These are phyloP conservation scores for Tubulanus polymorphus DNA, from an alignment of 2,888 invertebrate genomes.

Conservation along the genomic window DNA sequence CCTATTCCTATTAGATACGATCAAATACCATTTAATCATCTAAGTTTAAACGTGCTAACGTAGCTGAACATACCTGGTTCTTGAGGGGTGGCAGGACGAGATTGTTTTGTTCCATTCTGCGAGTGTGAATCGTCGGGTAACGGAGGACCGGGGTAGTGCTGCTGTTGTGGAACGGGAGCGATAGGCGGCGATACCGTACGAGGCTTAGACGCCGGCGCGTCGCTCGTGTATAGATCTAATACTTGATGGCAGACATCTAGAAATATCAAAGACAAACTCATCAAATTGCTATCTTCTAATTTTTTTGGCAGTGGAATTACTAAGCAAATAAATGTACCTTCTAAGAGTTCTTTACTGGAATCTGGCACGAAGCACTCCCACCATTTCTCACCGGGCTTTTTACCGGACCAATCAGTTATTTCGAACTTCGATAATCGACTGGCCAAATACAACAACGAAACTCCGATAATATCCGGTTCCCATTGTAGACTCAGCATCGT, in stretches of 20 bases:
- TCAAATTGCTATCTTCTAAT: too few relatives aligned
- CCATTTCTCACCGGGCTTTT: conserved; percentile 73
- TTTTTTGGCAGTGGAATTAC: neutral
- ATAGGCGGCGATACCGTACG: conserved; percentile 27
- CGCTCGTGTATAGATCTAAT: conserved; percentile 77
- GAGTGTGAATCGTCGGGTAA: too few relatives aligned
- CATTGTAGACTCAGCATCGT: conserved; percentile 95
- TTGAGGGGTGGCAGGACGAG: too few relatives aligned
- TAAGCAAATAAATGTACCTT: conserved; percentile 57
- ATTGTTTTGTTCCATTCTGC: too few relatives aligned
- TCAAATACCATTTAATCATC: too few relatives aligned
- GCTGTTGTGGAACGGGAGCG: conserved; percentile 13
- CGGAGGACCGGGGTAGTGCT: too few relatives aligned
- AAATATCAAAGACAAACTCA: conserved; percentile 22
- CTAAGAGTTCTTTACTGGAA: conserved; percentile 86
- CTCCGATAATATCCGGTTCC: conserved; percentile 96
- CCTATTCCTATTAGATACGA: too few relatives aligned
- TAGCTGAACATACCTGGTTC: too few relatives aligned
- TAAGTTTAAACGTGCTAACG: too few relatives aligned
- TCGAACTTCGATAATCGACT: conserved; percentile 94
- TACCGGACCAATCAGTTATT: conserved; percentile 84
- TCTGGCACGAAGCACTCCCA: conserved; percentile 98
- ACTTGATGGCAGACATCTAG: conserved; percentile 90
- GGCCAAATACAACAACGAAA: conserved; percentile 94
- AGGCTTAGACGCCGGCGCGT: conserved; percentile 19